phyloP scores from a whole-genome alignment of 2,888 invertebrate species.

The Nemotelus nigrinus region DNA sequence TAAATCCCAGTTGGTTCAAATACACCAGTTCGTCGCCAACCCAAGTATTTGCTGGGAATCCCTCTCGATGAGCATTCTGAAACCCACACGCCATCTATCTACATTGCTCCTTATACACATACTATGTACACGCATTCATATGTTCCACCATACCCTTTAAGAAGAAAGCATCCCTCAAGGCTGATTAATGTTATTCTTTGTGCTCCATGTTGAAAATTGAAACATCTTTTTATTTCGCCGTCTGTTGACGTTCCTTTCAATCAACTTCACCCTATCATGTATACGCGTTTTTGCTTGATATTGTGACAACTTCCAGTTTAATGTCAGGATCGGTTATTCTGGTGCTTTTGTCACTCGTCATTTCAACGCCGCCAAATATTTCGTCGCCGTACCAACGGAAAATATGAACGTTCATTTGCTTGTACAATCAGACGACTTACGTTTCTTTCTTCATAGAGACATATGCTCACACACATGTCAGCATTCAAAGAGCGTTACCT shows the following conservation, averaged over 20 bases:
- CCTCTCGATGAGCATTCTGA: too few relatives aligned
- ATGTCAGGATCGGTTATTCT: conserved; percentile 30
- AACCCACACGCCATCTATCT: neutral
- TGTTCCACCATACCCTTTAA: conserved; percentile 9
- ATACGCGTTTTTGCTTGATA: neutral
- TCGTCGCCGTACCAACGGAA: neutral
- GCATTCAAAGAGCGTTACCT: too few relatives aligned
- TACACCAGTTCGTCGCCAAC: neutral
- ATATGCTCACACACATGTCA: too few relatives aligned
- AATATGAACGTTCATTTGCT: neutral
- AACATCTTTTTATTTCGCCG: conserved; percentile 23
- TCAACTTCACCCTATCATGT: neutral
- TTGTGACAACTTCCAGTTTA: neutral
- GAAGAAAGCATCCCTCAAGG: conserved; percentile 27
- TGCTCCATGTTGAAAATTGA: conserved; percentile 28
- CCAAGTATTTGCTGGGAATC: too few relatives aligned
- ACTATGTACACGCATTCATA: neutral
- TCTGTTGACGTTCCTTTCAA: conserved; percentile 4
- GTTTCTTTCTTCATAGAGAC: too few relatives aligned
- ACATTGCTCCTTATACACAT: neutral
- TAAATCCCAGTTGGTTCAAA: neutral
- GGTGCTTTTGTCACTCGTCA: conserved; percentile 35
- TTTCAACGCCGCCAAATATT: conserved; percentile 21
- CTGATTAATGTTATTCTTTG: conserved; percentile 41
- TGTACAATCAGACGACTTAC: too few relatives aligned